Conservation (phyloP, 2,888 invertebrate genomes). For the Ormyrus rosae region DNA sequence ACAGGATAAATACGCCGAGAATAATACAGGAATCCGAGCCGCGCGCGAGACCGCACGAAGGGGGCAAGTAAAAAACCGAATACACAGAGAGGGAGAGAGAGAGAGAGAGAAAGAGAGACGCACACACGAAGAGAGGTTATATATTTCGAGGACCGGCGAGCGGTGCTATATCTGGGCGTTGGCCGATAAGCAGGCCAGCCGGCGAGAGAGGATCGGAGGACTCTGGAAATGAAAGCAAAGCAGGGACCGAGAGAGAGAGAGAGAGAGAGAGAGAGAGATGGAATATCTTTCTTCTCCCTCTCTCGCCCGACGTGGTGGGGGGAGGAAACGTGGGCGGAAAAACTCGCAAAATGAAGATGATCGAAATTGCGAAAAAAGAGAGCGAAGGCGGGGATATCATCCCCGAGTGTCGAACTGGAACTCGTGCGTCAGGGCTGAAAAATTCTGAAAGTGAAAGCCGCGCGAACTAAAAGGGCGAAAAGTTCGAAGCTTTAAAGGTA, state of each 20-base stretch:
- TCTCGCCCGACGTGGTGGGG: background rate
- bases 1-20: background rate
- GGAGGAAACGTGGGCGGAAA: background rate
- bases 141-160: background rate
- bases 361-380: background rate
- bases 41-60: too few species aligned
- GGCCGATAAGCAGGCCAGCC: conserved; percentile 62
- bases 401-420: background rate
- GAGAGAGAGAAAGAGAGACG: too few species aligned
- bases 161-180: conserved; percentile 65
- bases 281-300: conserved; percentile 5
- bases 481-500: conserved; percentile 20
- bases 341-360: background rate
- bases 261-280: background rate
- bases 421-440: background rate
- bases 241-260: background rate
- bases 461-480: background rate
- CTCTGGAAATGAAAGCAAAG: background rate
- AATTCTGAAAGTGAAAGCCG: conserved; percentile 29
- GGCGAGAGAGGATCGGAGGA: conserved; percentile 40
- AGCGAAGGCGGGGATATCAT: background rate
- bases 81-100: too few species aligned
- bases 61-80: too few species aligned
- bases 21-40: too few species aligned
- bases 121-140: background rate